These are phyloP conservation scores for Luidia sarsii DNA, from an alignment of 53 echinoderm and acorn worm species.

Conservation along the genomic window DNA sequence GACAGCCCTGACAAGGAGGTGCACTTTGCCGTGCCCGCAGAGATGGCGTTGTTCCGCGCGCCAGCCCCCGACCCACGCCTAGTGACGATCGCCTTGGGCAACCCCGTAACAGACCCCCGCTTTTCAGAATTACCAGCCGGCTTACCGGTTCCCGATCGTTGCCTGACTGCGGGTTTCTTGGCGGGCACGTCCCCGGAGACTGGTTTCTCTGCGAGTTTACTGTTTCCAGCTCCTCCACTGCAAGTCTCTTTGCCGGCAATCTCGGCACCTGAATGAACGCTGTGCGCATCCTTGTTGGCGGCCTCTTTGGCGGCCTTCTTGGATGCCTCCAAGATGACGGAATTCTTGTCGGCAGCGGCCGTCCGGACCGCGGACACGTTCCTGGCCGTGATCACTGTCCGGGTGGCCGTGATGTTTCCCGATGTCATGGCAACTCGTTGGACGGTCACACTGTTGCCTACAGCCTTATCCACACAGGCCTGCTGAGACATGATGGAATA, in stretches of 20 bases:
- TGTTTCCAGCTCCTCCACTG: not conserved
- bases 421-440: not conserved
- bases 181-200: not conserved
- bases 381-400: not conserved
- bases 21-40: not conserved
- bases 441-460: not conserved
- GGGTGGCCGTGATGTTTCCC: not conserved
- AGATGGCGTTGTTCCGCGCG: not conserved
- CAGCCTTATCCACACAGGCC: not conserved
- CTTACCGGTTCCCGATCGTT: too few species aligned
- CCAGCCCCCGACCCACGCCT: not conserved
- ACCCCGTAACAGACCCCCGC: not conserved
- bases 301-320: not conserved
- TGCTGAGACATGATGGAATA: not conserved
- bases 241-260: too few species aligned
- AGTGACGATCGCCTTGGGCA: not conserved
- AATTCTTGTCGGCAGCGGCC: not conserved
- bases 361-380: not conserved
- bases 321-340: not conserved
- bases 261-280: too few species aligned
- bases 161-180: too few species aligned
- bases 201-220: constrained; percentile 27
- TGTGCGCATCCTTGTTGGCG: not conserved
- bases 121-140: too few species aligned
- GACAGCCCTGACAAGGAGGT: not conserved